These are phyloP conservation scores for Gopherus evgoodei DNA, from an alignment of 2,113 vertebrate genomes.

Conservation along the genomic window DNA sequence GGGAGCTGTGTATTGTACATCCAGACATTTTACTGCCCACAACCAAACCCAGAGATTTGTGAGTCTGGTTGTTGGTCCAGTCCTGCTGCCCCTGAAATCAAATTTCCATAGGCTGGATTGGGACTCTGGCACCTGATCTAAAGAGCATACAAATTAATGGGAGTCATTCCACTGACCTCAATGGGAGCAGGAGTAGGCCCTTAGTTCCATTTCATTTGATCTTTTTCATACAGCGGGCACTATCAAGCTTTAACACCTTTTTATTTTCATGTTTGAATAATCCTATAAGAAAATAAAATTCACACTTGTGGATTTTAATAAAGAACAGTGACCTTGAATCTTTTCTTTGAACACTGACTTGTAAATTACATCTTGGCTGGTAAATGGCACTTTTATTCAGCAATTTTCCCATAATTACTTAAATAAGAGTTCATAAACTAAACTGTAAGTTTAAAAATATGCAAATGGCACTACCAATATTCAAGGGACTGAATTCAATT, in stretches of 20 bases:
- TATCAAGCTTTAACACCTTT: background rate
- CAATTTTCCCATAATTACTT: background rate
- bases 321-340: conserved; percentile 17
- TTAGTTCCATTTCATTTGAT: background rate
- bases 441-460: background rate
- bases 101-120: background rate
- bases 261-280: background rate
- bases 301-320: background rate
- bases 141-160: background rate
- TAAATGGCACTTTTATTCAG: background rate
- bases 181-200: background rate
- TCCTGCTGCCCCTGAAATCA: background rate
- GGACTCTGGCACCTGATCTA: background rate
- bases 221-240: background rate
- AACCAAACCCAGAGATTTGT: background rate
- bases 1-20: background rate
- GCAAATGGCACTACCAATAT: background rate
- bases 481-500: background rate
- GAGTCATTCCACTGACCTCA: background rate
- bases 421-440: background rate
- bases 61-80: background rate
- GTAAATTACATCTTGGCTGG: background rate
- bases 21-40: background rate
- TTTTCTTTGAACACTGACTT: conserved; percentile 12
- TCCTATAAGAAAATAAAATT: background rate